Base-by-base conservation (phyloP, 1,140 invertebrate species). In the Ceratosolen solmsi region DNA sequence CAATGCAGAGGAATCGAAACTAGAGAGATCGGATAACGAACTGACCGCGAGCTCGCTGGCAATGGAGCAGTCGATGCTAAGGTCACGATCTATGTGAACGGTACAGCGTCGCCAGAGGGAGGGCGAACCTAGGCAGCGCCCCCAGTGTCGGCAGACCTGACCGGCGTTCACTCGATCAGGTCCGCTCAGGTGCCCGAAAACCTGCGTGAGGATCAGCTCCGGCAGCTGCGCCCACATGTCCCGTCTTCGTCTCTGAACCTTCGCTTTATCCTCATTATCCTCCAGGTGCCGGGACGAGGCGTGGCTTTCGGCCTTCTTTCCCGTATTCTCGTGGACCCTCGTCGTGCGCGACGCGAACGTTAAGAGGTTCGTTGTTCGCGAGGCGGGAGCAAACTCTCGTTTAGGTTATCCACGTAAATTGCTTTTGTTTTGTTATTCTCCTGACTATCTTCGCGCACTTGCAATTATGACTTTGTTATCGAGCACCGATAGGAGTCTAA, bases 181-280 rank as follows among this genome's bases (percentile, higher is more conserved):
- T 22, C 88, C 86, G 84, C 83, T 81, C 33, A 92, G 86, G 74
- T 90, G 84, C 76, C 86, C 82, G 60, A 91, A 91, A 86, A 92
- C 89, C 84, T 91, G 87, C 58, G 86, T 91, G 83, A 92, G 79
- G 88, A 91, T 89, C 87, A 92, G 89, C 87, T 91, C 90, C 80
- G 91, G 91, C 82, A 92, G 87, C 86, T 89, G 90, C 86, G 90
- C 87, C 91, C 91, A 92, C 90, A 91, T 91, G 17, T 72, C 54
- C 41, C 17, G 33, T 58, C 78, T 58, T 41, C 36, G 22, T 51
- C 63, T 74, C 49, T 63, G 41, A 25, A n/a, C 54, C 30, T 41
- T 63, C 58, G 17, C 7, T 30, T 56, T 75, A 75, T 75, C 79
- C 51, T 22, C 79, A 81, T 80, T 65, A 65, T 80, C 79, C 38